Evolutionary conservation across 30 jellyfish, hydroid and myxozoan species (phyloP).

Genomic region (Aurelia aurita complex sp. Pacific): DNA sequence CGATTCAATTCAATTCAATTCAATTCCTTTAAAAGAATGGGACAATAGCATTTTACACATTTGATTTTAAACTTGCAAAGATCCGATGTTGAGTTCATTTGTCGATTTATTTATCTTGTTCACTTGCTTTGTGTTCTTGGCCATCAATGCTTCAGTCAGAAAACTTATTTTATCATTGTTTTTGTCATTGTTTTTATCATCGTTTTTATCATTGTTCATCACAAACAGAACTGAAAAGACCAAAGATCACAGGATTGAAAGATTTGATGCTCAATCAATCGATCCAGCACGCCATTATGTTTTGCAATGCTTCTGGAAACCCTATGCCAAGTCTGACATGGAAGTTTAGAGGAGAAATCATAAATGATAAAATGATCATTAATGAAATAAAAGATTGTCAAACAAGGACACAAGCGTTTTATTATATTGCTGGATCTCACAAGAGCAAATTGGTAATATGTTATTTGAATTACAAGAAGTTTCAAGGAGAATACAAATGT

Average conservation of each 20-base stretch:
- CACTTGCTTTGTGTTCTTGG: too few relatives aligned
- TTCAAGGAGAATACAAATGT: constrained; percentile 77
- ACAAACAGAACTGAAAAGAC: constrained; percentile 58
- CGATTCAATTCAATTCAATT: too few relatives aligned
- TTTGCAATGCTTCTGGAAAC: constrained; percentile 79
- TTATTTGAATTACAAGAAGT: constrained; percentile 42
- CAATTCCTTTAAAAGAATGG: too few relatives aligned
- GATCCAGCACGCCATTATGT: neutral
- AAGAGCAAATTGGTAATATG: constrained; percentile 52
- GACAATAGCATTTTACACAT: too few relatives aligned
- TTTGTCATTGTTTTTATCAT: too few relatives aligned
- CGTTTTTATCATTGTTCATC: too few relatives aligned
- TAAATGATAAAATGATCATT: constrained; percentile 3
- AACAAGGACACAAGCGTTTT: constrained; percentile 49
- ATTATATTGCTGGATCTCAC: constrained; percentile 9
- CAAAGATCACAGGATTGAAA: constrained; percentile 39
- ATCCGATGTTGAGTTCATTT: too few relatives aligned
- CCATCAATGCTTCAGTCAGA: too few relatives aligned
- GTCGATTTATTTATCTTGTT: too few relatives aligned
- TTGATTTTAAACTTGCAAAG: too few relatives aligned
- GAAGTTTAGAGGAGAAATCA: constrained; percentile 31
- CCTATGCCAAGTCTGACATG: constrained; percentile 78
- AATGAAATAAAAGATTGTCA: constrained; percentile 40
- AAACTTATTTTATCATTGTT: too few relatives aligned
- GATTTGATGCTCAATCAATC: constrained; percentile 47